Evolutionary conservation across 1,140 invertebrate species (phyloP), one percentile per base, ranked within the genome.

Genomic region (Pinna nobilis): DNA sequence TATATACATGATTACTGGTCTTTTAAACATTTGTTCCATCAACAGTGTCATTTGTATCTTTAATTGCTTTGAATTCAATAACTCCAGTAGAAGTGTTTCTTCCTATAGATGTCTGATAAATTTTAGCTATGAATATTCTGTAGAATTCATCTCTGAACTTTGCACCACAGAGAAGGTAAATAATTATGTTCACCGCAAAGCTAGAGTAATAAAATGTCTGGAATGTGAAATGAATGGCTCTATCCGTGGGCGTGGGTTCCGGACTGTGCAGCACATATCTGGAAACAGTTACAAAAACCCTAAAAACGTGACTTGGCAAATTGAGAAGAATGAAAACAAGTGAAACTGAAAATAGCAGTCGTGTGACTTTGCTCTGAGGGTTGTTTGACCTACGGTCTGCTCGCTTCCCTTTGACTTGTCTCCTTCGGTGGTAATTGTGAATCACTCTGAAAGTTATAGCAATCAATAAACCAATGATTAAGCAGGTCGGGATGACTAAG

Each of bases 131-230:
- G 32, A 57, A 69, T 33, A 69, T 69, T 30, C 49, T n/a, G 15
- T 66, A 64, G 47, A 82, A 84, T 1, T 79, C 66, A 11, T 72
- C 65, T 9, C 82, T 66, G 44, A 85, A 85, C 37, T 79, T 80
- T 30, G 70, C 65, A 11, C 83, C 83, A 35, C 80, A 85, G 0
- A 75, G 13, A 15, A 81, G 94, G 87, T 96, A 96, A 18, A 96
- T 90, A 18, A 94, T 90, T 84, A 96, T 95, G 90, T 96, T 96
- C 49, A 95, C 94, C 57, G 94, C 94, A 82, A 95, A 95, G 87
- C 95, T 95, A 11, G 93, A 93, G 79, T 95, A 92, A 88, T 94
- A 96, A 18, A 94, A 88, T 18, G 89, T 86, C 70, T 89, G 92
- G 74, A 86, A 88, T 67, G 91, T 87, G 47, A 92, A 91, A 76